Percentiles rank a stretch among this genome's conserved stretches.
These are phyloP conservation scores for Rhegmatorhina hoffmannsi DNA, from an alignment of 2,113 vertebrate species.

Conservation along the genomic window DNA sequence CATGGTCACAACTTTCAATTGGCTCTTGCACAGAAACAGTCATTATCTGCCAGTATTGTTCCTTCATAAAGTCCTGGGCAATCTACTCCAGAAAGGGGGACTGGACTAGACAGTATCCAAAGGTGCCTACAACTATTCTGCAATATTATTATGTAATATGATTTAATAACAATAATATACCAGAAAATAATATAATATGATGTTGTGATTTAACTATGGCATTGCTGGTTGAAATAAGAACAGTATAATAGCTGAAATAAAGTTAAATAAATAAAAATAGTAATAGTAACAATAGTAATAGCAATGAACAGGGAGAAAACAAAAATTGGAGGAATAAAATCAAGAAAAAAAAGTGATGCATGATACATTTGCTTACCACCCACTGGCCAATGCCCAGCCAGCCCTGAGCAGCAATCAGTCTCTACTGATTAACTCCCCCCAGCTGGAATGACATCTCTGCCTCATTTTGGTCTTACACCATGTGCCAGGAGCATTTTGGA, in stretches of 20 bases:
- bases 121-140: not conserved
- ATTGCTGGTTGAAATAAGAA: not conserved
- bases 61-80: not conserved
- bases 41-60: not conserved
- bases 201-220: not conserved
- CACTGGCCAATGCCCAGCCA: not conserved
- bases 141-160: not conserved
- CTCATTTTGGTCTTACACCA: not conserved
- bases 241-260: not conserved
- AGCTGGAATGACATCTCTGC: not conserved
- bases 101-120: not conserved
- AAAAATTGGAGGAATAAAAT: not conserved
- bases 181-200: not conserved
- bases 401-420: rapidly evolving
- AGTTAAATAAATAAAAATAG: not conserved
- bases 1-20: rapidly evolving
- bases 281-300: too few relatives aligned
- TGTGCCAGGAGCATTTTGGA: not conserved
- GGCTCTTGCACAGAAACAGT: not conserved
- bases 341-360: not conserved
- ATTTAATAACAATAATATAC: not conserved
- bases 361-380: not conserved
- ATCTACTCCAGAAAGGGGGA: not conserved
- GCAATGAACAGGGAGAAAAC: not conserved
- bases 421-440: not conserved